A percentile compares a stretch with the other conserved stretches of the same genome.
These are phyloP conservation scores for Sclerodermus sp. DNA, from an alignment of 2,888 invertebrate species.

Conservation along the genomic window DNA sequence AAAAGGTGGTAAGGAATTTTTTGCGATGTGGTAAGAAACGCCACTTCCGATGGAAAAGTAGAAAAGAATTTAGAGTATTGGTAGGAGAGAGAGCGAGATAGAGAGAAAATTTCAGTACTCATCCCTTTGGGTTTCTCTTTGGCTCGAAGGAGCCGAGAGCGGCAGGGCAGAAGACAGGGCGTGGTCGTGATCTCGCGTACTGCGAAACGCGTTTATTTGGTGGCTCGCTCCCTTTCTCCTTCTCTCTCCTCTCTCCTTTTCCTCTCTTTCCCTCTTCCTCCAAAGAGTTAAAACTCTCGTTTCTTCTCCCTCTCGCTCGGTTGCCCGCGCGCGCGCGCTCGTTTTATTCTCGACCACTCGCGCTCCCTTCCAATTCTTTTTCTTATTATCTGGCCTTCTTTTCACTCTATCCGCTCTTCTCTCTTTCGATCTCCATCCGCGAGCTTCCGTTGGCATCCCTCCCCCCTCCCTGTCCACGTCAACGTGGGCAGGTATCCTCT, in stretches of 20 bases:
- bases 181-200: constrained; percentile 41
- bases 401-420: not conserved
- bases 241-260: constrained; percentile 3
- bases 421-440: constrained; percentile 2
- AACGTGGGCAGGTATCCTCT: too few species aligned
- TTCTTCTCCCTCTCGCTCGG: not conserved
- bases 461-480: not conserved
- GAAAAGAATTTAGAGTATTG: too few species aligned
- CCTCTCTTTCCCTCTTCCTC: constrained; percentile 18
- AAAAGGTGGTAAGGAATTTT: too few species aligned
- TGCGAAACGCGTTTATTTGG: constrained; percentile 42
- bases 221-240: constrained; percentile 19
- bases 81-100: too few species aligned
- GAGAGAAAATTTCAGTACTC: too few species aligned
- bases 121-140: too few species aligned
- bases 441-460: not conserved
- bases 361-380: not conserved
- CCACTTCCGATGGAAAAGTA: too few species aligned
- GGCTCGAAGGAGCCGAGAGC: too few species aligned
- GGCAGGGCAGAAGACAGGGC: constrained; percentile 34
- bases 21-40: too few species aligned
- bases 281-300: constrained; percentile 3
- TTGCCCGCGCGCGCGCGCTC: not conserved
- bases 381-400: not conserved
- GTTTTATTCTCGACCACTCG: not conserved